Base-by-base conservation (phyloP, 92 coral and sea anemone genomes). In the Scolanthus callimorphus region DNA sequence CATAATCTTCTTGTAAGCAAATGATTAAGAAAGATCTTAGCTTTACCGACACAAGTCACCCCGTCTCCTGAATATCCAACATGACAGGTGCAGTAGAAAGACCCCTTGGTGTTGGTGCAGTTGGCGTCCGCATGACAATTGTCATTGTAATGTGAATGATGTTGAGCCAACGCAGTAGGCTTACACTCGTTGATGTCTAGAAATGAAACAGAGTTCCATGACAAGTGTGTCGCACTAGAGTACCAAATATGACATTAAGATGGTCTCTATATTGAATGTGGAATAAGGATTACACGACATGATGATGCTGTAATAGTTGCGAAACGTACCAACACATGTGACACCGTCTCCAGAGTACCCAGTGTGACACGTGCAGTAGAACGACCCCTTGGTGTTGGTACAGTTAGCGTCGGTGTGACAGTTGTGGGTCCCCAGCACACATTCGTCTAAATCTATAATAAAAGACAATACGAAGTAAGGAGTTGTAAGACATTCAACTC, bases 31-130 rank as follows among this genome's bases (percentile, higher is more conserved):
- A n/a, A n/a, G n/a, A n/a, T n/a, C n/a, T n/a, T n/a, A 20, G 20
- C 17, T 45, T 25, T 86, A 86, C 95, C 95, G 2, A 39, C 85
- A 51, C 95, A 86, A 41, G 64, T 57, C n/a, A 73, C 73, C 0
- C 96, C 96, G 45, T 87, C 76, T 59, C 96, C 96, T 39, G 90
- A 83, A 48, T 72, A 87, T 43, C 96, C 96, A 55, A 77, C 74
- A 54, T 63, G 74, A 73, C 96, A 88, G 31, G 90, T 88, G 48
- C 96, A 88, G 62, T 51, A 78, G 77, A 83, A 88, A 30, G 96
- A 88, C 22, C 96, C 96, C 54, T 63, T 74, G 44, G 90, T 88
- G 77, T 88, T 84, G 65, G 80, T 69, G n/a, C 96, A 88, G 70
- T 83, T 83, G 23, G 52, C 52, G 52, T 46, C 52, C 22, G 39